Conservation (phyloP, 2,888 invertebrate genomes). For the Nineta flava region DNA sequence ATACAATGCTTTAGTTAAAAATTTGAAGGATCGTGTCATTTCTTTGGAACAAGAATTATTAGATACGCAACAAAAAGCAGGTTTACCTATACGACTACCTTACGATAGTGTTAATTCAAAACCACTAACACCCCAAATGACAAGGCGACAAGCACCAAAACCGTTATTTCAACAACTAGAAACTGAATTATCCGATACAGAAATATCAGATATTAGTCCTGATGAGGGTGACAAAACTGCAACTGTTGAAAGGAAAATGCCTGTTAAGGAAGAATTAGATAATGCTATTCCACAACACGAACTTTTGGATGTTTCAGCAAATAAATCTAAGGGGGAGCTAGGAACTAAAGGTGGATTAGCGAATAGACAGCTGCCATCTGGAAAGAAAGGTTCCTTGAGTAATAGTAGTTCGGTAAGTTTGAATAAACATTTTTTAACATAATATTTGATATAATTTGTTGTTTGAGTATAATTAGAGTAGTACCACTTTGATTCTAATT, state of each 20-base stretch:
- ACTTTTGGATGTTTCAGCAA: constrained; percentile 74
- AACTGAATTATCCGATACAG: constrained; percentile 72
- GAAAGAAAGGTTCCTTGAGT: constrained; percentile 33
- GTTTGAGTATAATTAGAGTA: neutral
- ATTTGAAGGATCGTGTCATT: constrained; percentile 77
- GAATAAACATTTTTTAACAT: neutral
- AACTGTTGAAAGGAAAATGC: constrained; percentile 54
- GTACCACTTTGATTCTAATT: neutral
- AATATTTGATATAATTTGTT: neutral
- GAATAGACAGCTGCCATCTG: constrained; percentile 49
- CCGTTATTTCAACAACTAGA: constrained; percentile 51
- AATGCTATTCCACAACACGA: constrained; percentile 76
- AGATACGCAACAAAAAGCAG: constrained; percentile 79
- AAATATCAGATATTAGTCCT: constrained; percentile 69
- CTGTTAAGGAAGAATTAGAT: constrained; percentile 61
- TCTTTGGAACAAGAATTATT: constrained; percentile 67
- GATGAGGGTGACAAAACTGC: constrained; percentile 62
- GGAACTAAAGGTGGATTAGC: constrained; percentile 63
- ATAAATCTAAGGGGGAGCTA: constrained; percentile 71
- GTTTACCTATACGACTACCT: constrained; percentile 66
- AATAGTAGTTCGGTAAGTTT: constrained; percentile 48
- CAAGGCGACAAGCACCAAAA: constrained; percentile 56
- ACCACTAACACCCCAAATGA: constrained; percentile 59
- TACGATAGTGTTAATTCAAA: constrained; percentile 61
- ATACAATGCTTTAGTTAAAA: constrained; percentile 70